Base-by-base conservation (phyloP, 2,888 invertebrate genomes). In the Tachina fera region DNA sequence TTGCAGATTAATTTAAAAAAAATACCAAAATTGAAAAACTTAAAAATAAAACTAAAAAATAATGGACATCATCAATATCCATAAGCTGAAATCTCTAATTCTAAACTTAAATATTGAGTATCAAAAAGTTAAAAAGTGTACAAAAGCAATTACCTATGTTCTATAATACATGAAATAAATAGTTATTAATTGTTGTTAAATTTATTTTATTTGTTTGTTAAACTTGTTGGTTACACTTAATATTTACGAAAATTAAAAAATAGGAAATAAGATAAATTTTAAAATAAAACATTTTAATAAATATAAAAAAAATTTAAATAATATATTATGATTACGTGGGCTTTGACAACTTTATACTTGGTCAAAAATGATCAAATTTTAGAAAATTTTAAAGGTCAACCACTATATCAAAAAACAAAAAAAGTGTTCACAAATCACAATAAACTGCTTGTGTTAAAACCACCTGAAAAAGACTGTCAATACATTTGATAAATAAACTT, bases 391-490 rank as follows among this genome's bases (percentile, higher is more conserved):
- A 60, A 83, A 67, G 61, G 39, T 31, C 68, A 82, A 53, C 49
- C 53, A 53, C 31, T 70, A 43, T 58, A 60, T 65, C 75, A 76
- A 76, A 47, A 58, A 71, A 49, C 49, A 71, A 86, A 31, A 31
- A 31, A 86, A 83, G 86, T 86, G 83, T 86, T 86, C 86, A 80
- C 83, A 67, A 86, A 86, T 80, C 83, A 86, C 65, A 86, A 86
- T 56, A 86, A 80, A 83, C 39, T 67, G 47, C 39, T 75, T 71
- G 58, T 79, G 45, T 47, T 86, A 68, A 83, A 86, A 72, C 86
- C 83, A 76, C 86, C 86, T 72, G 86, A 86, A 85, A 75, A 80
- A 83, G 86, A 83, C 79, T 80, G 76, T 76, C 51, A 72, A 86
- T 71, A 76, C 79, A 86, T 76, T 71, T 86, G 72, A 86, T 83